phyloP scores from a whole-genome alignment of 2,113 vertebrate species.

The Phodopus roborovskii region DNA sequence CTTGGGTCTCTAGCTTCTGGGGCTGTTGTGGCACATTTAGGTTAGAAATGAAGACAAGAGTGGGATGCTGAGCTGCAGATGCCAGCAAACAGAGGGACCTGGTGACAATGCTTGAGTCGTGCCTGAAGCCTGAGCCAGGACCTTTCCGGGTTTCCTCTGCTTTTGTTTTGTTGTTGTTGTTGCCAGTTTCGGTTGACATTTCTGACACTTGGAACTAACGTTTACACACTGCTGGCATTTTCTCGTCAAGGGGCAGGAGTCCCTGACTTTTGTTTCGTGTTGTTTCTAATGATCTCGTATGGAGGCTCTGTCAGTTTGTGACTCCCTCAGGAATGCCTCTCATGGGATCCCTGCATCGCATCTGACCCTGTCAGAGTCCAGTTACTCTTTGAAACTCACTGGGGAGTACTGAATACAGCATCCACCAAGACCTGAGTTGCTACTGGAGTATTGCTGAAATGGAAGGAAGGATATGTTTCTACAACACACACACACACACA shows the following conservation, averaged over 20 bases:
- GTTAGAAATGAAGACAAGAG: background rate
- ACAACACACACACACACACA: no score
- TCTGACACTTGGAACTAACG: background rate
- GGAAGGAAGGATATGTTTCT: background rate
- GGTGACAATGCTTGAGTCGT: background rate
- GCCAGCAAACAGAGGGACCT: background rate
- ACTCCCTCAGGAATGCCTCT: background rate
- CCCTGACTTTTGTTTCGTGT: background rate
- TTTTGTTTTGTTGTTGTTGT: background rate
- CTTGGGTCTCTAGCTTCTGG: background rate
- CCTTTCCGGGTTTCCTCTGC: background rate
- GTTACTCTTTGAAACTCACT: background rate
- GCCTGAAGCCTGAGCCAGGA: background rate
- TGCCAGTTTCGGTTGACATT: constrained; percentile 33
- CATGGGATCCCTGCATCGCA: background rate
- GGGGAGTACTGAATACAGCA: background rate
- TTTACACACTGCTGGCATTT: background rate
- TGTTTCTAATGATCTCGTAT: background rate
- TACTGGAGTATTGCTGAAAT: background rate
- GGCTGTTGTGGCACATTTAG: background rate
- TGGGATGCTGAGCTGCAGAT: background rate
- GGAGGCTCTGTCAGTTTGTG: background rate
- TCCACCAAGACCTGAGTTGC: background rate
- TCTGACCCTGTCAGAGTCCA: background rate
- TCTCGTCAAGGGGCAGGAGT: background rate